These are phyloP conservation scores for Cyclophora punctaria DNA, from an alignment of 2,888 invertebrate genomes.

Conservation along the genomic window DNA sequence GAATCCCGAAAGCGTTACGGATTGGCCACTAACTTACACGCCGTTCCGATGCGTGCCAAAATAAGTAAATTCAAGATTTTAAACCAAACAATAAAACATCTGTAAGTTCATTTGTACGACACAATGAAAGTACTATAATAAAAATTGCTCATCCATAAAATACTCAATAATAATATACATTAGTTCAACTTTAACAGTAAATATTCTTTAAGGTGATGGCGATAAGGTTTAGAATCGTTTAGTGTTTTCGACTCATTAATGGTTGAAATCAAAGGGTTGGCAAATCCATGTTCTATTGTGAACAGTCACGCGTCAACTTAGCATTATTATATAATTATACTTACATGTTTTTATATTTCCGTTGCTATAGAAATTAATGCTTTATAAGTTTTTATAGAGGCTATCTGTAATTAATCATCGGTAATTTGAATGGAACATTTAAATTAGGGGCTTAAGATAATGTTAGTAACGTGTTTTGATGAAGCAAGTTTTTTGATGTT, in stretches of 20 bases:
- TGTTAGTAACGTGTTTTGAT: background rate
- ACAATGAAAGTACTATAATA: slow-evolving; percentile 44
- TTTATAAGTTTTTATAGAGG: slow-evolving; percentile 20
- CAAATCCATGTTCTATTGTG: slow-evolving; percentile 71
- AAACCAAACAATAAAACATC: slow-evolving; percentile 34
- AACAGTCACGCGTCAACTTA: slow-evolving; percentile 67
- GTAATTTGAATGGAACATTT: slow-evolving; percentile 13
- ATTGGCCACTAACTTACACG: too few relatives aligned
- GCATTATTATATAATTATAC: slow-evolving; percentile 56
- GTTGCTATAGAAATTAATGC: slow-evolving; percentile 57
- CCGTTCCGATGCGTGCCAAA: slow-evolving; percentile 12
- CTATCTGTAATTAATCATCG: slow-evolving; percentile 14
- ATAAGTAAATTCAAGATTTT: slow-evolving; percentile 25
- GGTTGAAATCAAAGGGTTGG: slow-evolving; percentile 68
- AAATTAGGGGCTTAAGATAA: slow-evolving; percentile 5
- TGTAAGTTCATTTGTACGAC: slow-evolving; percentile 23
- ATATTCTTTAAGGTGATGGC: slow-evolving; percentile 15
- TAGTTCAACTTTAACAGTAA: slow-evolving; percentile 20
- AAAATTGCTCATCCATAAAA: slow-evolving; percentile 70
- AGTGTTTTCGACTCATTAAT: slow-evolving; percentile 52
- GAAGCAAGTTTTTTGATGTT: too few relatives aligned
- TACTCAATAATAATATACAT: slow-evolving; percentile 55
- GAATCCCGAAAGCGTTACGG: too few relatives aligned
- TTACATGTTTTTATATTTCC: slow-evolving; percentile 56
- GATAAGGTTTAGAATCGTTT: slow-evolving; percentile 26